Percentiles rank a stretch among this genome's conserved stretches.
Evolutionary conservation across 2,888 invertebrate genomes (phyloP).

Genomic region (Xestia rhomboidea): DNA sequence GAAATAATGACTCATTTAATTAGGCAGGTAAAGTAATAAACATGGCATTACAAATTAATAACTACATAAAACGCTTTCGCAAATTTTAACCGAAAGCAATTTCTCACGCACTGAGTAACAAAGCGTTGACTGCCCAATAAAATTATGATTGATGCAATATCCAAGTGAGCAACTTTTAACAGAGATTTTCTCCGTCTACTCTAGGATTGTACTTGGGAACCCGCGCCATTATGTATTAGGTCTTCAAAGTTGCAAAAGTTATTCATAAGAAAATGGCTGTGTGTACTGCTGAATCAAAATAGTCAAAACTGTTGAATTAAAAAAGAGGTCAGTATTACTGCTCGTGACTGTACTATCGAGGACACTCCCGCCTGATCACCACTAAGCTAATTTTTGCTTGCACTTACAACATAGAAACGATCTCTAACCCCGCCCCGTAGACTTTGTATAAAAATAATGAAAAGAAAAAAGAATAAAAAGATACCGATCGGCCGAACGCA

Average conservation of each 20-base stretch:
- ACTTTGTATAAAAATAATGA: too few species aligned
- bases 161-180: not conserved
- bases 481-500: too few species aligned
- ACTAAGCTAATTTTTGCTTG: too few species aligned
- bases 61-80: not conserved
- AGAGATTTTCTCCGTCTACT: not conserved
- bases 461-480: too few species aligned
- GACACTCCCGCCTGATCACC: too few species aligned
- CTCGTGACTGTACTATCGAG: not conserved
- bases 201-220: not conserved
- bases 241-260: not conserved
- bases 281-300: not conserved
- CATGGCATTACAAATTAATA: not conserved
- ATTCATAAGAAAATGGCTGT: not conserved
- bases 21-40: not conserved
- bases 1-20: slow-evolving; percentile 15
- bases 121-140: not conserved
- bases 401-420: too few species aligned
- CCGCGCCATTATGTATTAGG: not conserved
- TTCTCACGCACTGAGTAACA: slow-evolving; percentile 5
- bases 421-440: too few species aligned
- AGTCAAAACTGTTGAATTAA: not conserved
- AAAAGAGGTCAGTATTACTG: not conserved
- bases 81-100: slow-evolving; percentile 24
- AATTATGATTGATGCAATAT: not conserved